A percentile compares a stretch with the other conserved stretches of the same genome.
Evolutionary conservation across 2,888 invertebrate species (phyloP).

Genomic region (Anthrax anthrax): DNA sequence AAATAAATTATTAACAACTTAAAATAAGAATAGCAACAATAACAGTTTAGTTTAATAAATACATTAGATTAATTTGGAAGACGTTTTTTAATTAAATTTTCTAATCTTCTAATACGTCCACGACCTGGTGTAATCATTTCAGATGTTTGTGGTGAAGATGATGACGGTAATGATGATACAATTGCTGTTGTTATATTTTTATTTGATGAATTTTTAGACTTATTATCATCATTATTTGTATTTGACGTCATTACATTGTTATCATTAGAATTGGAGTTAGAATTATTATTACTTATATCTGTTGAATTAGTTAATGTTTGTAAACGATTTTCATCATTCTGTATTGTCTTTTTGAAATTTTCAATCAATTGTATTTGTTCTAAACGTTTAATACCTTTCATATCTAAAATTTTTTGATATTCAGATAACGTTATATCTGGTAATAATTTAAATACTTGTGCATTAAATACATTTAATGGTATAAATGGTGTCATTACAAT

Average conservation of each 20-base stretch:
- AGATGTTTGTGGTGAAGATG: background rate
- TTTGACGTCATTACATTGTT: background rate
- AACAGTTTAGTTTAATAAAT: no score
- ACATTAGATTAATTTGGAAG: slow-evolving; percentile 25
- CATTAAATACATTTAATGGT: slow-evolving; percentile 64
- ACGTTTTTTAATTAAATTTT: slow-evolving; percentile 41
- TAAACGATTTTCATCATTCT: background rate
- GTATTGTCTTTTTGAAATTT: slow-evolving; percentile 34
- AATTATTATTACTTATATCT: no score
- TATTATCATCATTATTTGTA: background rate
- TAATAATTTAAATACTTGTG: slow-evolving; percentile 77
- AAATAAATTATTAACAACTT: no score
- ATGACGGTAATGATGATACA: background rate
- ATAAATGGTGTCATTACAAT: slow-evolving; percentile 91
- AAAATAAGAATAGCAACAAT: no score
- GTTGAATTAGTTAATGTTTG: no score
- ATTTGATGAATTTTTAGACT: background rate
- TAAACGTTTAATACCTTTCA: slow-evolving; percentile 63
- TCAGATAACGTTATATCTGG: slow-evolving; percentile 81
- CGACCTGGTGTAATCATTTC: slow-evolving; percentile 24
- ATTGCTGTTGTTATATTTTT: background rate
- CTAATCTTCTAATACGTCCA: slow-evolving; percentile 40
- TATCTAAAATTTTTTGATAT: slow-evolving; percentile 87
- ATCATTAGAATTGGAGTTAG: background rate
- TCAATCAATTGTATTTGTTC: slow-evolving; percentile 45